phyloP scores from a whole-genome alignment of 2,113 vertebrate genomes.

The Lipophrys pholis region DNA sequence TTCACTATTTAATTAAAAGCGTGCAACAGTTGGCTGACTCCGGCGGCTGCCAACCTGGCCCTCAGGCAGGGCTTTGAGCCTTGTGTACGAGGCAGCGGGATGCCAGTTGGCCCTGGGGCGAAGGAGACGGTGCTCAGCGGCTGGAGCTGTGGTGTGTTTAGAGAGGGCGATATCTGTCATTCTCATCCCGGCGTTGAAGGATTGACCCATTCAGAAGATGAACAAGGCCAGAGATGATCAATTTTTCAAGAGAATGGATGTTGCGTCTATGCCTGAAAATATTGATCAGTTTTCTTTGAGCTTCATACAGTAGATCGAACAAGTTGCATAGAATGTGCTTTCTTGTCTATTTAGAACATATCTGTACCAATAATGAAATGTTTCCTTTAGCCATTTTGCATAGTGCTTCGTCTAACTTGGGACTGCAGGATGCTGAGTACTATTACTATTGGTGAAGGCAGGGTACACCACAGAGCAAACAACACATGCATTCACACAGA shows the following conservation, averaged over 20 bases:
- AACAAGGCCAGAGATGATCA: neutral
- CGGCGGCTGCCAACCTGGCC: conserved; percentile 58
- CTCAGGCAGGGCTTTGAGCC: conserved; percentile 55
- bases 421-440: too few species aligned
- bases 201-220: conserved; percentile 31
- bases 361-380: neutral
- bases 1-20: conserved; percentile 84
- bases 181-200: conserved; percentile 28
- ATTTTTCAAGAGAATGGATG: conserved; percentile 31
- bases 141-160: conserved; percentile 22
- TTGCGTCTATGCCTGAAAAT: neutral
- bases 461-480: too few species aligned
- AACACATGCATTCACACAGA: too few species aligned
- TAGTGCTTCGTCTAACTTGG: too few species aligned
- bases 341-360: conserved; percentile 2
- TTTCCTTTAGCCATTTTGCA: too few species aligned
- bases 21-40: conserved; percentile 75
- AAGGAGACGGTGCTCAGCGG: conserved; percentile 20
- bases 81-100: conserved; percentile 17
- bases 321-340: neutral
- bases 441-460: too few species aligned
- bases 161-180: conserved; percentile 24
- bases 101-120: conserved; percentile 47
- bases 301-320: neutral
- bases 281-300: conserved; percentile 16